Evolutionary conservation across 2,888 invertebrate species (phyloP).

Genomic region (Taphrorychus bicolor): DNA sequence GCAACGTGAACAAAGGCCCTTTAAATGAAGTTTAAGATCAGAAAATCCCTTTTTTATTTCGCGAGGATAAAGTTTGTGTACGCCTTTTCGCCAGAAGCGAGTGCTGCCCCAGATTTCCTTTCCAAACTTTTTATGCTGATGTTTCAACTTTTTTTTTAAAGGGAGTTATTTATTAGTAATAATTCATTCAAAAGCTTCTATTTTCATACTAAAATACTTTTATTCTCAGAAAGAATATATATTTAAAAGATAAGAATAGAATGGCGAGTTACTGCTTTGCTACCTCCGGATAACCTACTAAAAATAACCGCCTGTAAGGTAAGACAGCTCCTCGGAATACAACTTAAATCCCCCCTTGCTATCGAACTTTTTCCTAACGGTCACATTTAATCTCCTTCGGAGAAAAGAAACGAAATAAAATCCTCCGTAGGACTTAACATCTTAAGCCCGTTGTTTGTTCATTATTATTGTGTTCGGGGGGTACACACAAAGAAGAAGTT

Average conservation of each 20-base stretch:
- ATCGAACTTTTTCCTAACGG: conserved; percentile 27
- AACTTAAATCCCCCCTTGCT: conserved; percentile 13
- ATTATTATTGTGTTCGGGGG: conserved; percentile 33
- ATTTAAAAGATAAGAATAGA: not conserved
- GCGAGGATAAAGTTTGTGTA: not conserved
- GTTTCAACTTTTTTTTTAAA: no score
- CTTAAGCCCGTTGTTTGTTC: conserved; percentile 36
- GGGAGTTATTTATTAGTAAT: no score
- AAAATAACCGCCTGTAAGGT: conserved; percentile 1
- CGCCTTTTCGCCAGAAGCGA: not conserved
- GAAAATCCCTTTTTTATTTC: conserved; percentile 20
- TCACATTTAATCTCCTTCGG: conserved; percentile 33
- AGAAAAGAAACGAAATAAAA: conserved; percentile 34
- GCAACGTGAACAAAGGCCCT: conserved; percentile 5
- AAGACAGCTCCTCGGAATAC: conserved; percentile 1
- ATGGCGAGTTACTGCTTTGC: not conserved
- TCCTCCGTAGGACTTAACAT: conserved; percentile 26
- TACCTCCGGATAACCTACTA: not conserved
- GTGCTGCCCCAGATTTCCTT: not conserved
- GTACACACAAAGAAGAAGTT: conserved; percentile 31
- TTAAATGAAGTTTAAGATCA: conserved; percentile 24
- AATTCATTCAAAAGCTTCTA: no score
- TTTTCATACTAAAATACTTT: no score
- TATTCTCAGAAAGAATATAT: no score
- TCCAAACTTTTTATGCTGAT: not conserved